Evolutionary conservation across 2,797 vertebrate genomes (phyloP), one percentile per base, ranked within the genome.

Genomic region (Arnoldichthys spilopterus): DNA sequence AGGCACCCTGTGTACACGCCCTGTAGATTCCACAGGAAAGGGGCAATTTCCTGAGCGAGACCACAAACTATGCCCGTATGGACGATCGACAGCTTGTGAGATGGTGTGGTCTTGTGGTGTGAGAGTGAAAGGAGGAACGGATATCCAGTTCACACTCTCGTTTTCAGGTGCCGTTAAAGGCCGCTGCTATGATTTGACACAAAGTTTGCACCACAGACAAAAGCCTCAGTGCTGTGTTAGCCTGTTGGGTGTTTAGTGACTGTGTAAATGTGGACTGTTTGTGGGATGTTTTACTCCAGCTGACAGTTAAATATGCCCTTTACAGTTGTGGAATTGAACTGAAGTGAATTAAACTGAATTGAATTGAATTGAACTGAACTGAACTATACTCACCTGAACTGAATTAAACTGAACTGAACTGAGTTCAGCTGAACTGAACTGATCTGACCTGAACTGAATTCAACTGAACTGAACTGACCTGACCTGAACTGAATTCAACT

Each of bases 31-130:
- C 88, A 90, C 84, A 81, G 86, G 94, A 95, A 95, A 88, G 89
- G 90, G 88, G 89, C 85, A 76, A 80, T 95, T 96, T 96, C 92
- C 94, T 93, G 89, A 88, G 87, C 91, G 85, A 80, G 84, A 92
- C 90, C 89, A 69, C 87, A 89, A 89, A 93, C 87, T 91, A 85
- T 87, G 72, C 45, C 59, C 64, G 26, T 22, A 71, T 20, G 30
- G 26, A 30, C 0, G n/a, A 74, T 64, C 63, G 37, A 0, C 72
- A 47, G 74, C 40, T 62, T 47, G 61, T 74, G 54, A 53, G 37
- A 22, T n/a, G 16, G 56, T 63, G 20, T 40, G 40, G 74, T 61
- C 40, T 32, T 37, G 34, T 30, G 47, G 72, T 51, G 51, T 28
- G 30, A 67, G n/a, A 69, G n/a, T 61, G 28, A 47, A 12, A 56